A percentile compares a stretch with the other conserved stretches of the same genome.
These are phyloP conservation scores for Trichomycterus rosablanca DNA, from an alignment of 2,113 vertebrate genomes.

Conservation along the genomic window DNA sequence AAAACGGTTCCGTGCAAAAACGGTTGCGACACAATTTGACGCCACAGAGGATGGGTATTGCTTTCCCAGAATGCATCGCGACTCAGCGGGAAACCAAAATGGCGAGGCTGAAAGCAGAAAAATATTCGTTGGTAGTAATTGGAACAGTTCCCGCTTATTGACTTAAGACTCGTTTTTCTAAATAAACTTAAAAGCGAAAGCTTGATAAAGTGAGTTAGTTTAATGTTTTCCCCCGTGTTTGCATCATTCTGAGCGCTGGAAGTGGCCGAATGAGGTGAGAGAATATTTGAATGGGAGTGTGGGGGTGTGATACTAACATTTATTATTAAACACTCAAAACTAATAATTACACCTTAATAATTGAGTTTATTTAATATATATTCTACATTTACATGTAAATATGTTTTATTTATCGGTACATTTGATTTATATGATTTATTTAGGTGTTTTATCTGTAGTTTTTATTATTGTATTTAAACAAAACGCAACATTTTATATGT, in stretches of 20 bases:
- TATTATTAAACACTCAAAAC: too few relatives aligned
- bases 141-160: slow-evolving; percentile 39
- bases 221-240: slow-evolving; percentile 55
- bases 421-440: too few relatives aligned
- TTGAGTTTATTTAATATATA: too few relatives aligned
- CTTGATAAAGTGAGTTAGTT: neutral
- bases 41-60: slow-evolving; percentile 3
- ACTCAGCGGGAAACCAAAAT: slow-evolving; percentile 93
- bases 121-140: slow-evolving; percentile 68
- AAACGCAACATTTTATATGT: too few relatives aligned
- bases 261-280: slow-evolving; percentile 84
- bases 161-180: neutral
- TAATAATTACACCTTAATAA: too few relatives aligned
- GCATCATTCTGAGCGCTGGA: slow-evolving; percentile 62
- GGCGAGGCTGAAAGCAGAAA: slow-evolving; percentile 72
- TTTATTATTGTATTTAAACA: too few relatives aligned
- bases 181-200: neutral
- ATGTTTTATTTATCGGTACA: too few relatives aligned
- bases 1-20: neutral
- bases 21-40: neutral
- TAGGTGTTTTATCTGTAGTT: too few relatives aligned
- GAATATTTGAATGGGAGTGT: slow-evolving; percentile 51
- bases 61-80: slow-evolving; percentile 80
- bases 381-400: too few relatives aligned
- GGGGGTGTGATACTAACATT: too few relatives aligned